phyloP scores from a whole-genome alignment of 2,797 vertebrate genomes.

The Ptychobarbus kaznakovi region DNA sequence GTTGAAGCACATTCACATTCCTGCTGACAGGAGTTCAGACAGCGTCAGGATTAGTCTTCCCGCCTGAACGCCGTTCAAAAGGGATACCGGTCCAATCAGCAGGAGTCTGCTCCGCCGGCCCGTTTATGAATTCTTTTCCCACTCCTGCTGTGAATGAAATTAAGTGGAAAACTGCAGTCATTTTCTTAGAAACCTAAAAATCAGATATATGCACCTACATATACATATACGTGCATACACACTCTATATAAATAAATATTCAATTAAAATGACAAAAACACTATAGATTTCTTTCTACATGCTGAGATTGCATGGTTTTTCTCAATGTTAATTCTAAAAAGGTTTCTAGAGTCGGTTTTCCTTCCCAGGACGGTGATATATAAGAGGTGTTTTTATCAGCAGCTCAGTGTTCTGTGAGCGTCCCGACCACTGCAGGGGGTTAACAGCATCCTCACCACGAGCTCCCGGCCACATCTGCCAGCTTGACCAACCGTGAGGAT shows the following conservation, averaged over 20 bases:
- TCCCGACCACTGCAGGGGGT: neutral
- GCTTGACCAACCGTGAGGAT: conserved; percentile 37
- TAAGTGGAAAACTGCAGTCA: neutral
- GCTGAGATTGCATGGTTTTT: neutral
- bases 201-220: neutral
- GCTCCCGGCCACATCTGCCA: conserved; percentile 42
- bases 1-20: neutral
- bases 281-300: neutral
- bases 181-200: neutral
- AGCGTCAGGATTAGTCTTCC: conserved; percentile 47
- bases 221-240: neutral
- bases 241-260: neutral
- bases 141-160: conserved; percentile 19
- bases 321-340: too few relatives aligned
- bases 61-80: conserved; percentile 20
- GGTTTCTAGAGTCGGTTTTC: neutral
- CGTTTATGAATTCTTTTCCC: neutral
- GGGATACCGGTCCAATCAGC: neutral
- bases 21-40: conserved; percentile 44
- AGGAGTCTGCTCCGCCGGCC: neutral
- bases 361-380: neutral
- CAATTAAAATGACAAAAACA: neutral
- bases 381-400: neutral
- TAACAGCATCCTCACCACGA: conserved; percentile 24
- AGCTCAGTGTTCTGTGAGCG: neutral